These are phyloP conservation scores for Tribolium madens DNA, from an alignment of 1,140 invertebrate genomes.

Conservation along the genomic window DNA sequence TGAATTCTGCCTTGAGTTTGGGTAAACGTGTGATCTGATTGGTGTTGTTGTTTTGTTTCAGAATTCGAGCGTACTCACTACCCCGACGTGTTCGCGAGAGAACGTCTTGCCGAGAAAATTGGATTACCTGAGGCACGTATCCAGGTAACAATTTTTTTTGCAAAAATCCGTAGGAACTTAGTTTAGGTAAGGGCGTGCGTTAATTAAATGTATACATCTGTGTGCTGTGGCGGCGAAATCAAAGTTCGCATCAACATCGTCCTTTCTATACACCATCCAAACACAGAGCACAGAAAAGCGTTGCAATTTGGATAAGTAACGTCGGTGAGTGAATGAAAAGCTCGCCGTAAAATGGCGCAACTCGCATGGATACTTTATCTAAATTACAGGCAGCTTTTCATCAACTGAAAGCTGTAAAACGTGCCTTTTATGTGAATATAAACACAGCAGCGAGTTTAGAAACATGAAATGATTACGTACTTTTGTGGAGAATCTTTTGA, in stretches of 20 bases:
- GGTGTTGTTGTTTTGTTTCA: conserved; percentile 61
- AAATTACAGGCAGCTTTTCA: conserved; percentile 56
- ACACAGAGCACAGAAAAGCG: conserved; percentile 29
- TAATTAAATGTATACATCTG: conserved; percentile 21
- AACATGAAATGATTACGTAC: conserved; percentile 52
- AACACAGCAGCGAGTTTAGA: conserved; percentile 47
- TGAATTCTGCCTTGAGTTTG: neutral
- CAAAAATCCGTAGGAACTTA: conserved; percentile 49
- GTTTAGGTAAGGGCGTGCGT: conserved; percentile 28
- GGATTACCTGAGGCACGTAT: conserved; percentile 97
- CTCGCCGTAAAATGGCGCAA: conserved; percentile 41
- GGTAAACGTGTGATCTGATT: neutral
- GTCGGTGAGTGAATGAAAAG: conserved; percentile 15
- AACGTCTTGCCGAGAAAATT: conserved; percentile 95
- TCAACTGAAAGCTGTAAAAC: conserved; percentile 54
- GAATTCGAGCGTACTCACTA: conserved; percentile 84
- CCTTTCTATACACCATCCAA: conserved; percentile 20
- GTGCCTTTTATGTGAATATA: conserved; percentile 51
- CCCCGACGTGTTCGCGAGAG: conserved; percentile 96
- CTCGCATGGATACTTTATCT: conserved; percentile 53
- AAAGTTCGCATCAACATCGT: conserved; percentile 16
- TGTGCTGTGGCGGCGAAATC: neutral
- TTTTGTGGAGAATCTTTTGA: conserved; percentile 47
- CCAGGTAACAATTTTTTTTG: conserved; percentile 79
- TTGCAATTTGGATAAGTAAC: conserved; percentile 55